Conservation (phyloP, 1,140 invertebrate species). For the Drosophila parvula region DNA sequence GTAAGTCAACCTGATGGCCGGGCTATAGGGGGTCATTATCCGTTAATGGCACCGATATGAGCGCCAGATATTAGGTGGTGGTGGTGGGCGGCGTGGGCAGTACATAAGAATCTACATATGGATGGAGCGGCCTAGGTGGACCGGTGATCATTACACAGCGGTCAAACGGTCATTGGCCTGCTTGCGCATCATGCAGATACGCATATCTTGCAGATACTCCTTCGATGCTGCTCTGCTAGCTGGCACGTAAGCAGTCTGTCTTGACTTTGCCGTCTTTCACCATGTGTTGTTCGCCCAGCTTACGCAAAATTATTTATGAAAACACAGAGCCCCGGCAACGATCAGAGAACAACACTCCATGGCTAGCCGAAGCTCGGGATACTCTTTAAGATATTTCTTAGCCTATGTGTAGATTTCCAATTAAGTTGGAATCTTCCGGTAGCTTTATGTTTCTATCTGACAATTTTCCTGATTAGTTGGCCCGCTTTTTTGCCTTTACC, state of each 20-base stretch:
- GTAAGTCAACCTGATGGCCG: slow-evolving; percentile 33
- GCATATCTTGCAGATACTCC: slow-evolving; percentile 52
- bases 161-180: slow-evolving; percentile 83
- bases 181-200: slow-evolving; percentile 44
- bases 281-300: slow-evolving; percentile 68
- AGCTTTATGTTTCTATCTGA: neutral
- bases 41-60: slow-evolving; percentile 67
- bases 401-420: neutral
- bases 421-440: too few species aligned
- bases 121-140: slow-evolving; percentile 43
- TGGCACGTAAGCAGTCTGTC: slow-evolving; percentile 74
- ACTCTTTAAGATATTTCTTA: neutral
- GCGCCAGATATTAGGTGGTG: neutral
- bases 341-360: slow-evolving; percentile 14
- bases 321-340: slow-evolving; percentile 53
- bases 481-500: neutral
- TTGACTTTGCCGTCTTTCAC: slow-evolving; percentile 56
- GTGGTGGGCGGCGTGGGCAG: neutral
- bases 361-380: slow-evolving; percentile 5
- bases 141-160: slow-evolving; percentile 71
- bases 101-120: slow-evolving; percentile 49
- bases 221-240: slow-evolving; percentile 30
- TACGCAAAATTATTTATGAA: slow-evolving; percentile 82
- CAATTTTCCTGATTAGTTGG: neutral
- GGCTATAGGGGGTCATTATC: slow-evolving; percentile 18